These are phyloP conservation scores for Cheilosia grossa DNA, from an alignment of 2,888 invertebrate species.

Conservation along the genomic window DNA sequence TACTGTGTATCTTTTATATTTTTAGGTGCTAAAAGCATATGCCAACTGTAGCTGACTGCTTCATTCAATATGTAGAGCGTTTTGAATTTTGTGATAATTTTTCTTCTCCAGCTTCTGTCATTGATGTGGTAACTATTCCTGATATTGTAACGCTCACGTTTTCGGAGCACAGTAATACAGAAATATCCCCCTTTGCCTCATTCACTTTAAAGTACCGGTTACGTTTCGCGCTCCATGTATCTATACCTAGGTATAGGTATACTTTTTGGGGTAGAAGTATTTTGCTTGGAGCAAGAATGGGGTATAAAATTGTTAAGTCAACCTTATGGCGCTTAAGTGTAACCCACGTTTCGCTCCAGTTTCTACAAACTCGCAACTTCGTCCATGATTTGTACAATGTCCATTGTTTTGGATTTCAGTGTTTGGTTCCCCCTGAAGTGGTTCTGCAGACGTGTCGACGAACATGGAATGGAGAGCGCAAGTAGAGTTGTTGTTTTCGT, in stretches of 20 bases:
- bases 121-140: slow-evolving; percentile 32
- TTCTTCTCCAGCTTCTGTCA: not conserved
- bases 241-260: no score
- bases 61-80: slow-evolving; percentile 40
- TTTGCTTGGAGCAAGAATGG: not conserved
- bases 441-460: slow-evolving; percentile 66
- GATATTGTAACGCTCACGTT: slow-evolving; percentile 52
- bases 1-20: slow-evolving; percentile 27
- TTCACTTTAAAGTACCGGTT: slow-evolving; percentile 17
- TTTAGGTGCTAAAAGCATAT: slow-evolving; percentile 59
- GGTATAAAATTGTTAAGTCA: slow-evolving; percentile 70
- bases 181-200: slow-evolving; percentile 34
- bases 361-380: slow-evolving; percentile 65
- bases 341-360: slow-evolving; percentile 73
- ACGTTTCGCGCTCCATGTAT: slow-evolving; percentile 15
- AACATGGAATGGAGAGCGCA: slow-evolving; percentile 34
- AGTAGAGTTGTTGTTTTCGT: slow-evolving; percentile 60
- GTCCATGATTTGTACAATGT: slow-evolving; percentile 74
- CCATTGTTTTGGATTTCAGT: slow-evolving; percentile 72
- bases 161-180: slow-evolving; percentile 14
- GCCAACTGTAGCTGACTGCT: slow-evolving; percentile 56
- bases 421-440: slow-evolving; percentile 62
- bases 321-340: slow-evolving; percentile 71
- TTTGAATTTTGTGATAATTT: slow-evolving; percentile 33
- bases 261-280: not conserved